Conservation (phyloP, 2,888 invertebrate genomes). For the Aquatica leii region DNA sequence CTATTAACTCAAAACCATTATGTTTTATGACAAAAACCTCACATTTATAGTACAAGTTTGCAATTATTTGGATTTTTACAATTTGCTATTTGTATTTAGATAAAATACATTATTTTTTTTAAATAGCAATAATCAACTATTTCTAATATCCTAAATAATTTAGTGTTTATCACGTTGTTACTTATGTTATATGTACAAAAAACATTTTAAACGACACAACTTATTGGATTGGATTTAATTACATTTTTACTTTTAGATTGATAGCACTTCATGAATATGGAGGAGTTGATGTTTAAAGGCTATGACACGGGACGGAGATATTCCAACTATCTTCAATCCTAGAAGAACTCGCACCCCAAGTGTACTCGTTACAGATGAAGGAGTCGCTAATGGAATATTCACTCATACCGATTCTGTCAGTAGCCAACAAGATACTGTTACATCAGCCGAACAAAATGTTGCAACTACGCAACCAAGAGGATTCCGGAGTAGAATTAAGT, state of each 20-base stretch:
- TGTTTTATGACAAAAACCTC: no score
- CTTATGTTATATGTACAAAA: no score
- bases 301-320: slow-evolving; percentile 78
- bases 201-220: no score
- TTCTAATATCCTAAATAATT: no score
- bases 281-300: slow-evolving; percentile 27
- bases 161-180: no score
- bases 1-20: no score
- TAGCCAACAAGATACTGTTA: slow-evolving; percentile 51
- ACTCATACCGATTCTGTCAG: slow-evolving; percentile 56
- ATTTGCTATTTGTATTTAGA: no score
- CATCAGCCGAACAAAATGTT: slow-evolving; percentile 58
- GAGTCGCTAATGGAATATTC: slow-evolving; percentile 56
- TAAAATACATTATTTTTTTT: no score
- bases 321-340: slow-evolving; percentile 84
- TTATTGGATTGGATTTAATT: no score
- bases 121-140: no score
- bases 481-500: slow-evolving; percentile 60
- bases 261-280: slow-evolving; percentile 23
- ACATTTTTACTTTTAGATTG: background rate
- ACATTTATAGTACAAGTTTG: no score
- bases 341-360: slow-evolving; percentile 56
- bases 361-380: slow-evolving; percentile 58
- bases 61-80: no score
- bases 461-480: slow-evolving; percentile 60